phyloP scores from a whole-genome alignment of 2,797 vertebrate species.

The Morus bassanus region DNA sequence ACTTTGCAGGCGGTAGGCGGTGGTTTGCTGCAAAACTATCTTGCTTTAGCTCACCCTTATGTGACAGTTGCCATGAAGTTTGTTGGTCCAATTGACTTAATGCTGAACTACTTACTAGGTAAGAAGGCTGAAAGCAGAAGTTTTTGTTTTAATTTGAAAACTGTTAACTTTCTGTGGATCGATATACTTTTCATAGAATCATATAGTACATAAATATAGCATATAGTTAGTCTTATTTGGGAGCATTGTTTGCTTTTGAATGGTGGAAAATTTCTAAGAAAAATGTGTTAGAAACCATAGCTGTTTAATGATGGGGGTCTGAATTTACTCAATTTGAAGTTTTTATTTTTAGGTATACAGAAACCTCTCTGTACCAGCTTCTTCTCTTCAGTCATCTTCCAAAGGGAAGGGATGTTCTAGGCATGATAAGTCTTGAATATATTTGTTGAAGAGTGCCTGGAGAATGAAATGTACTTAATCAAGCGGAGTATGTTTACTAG shows the following conservation, averaged over 20 bases:
- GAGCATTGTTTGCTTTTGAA: not conserved
- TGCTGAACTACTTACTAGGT: not conserved
- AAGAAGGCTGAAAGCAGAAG: not conserved
- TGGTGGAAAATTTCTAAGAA: not conserved
- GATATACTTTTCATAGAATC: not conserved
- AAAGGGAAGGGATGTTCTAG: not conserved
- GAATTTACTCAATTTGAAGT: not conserved
- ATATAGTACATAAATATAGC: not conserved
- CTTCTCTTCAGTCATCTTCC: not conserved
- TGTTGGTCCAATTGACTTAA: not conserved
- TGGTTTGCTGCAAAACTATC: not conserved
- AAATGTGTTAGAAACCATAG: not conserved
- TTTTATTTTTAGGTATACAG: not conserved
- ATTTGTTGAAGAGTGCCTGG: not conserved
- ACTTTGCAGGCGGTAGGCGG: not conserved
- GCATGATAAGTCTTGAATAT: not conserved
- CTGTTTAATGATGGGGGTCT: not conserved
- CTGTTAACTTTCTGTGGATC: not conserved
- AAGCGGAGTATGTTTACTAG: not conserved
- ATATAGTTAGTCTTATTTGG: not conserved
- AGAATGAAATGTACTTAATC: not conserved
- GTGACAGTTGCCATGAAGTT: not conserved
- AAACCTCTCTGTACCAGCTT: not conserved
- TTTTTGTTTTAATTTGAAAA: not conserved
- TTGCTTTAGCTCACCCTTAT: not conserved